A percentile compares a stretch with the other conserved stretches of the same genome.
Conservation (phyloP, 1,140 invertebrate genomes). For the Tetragonula clypearis region DNA sequence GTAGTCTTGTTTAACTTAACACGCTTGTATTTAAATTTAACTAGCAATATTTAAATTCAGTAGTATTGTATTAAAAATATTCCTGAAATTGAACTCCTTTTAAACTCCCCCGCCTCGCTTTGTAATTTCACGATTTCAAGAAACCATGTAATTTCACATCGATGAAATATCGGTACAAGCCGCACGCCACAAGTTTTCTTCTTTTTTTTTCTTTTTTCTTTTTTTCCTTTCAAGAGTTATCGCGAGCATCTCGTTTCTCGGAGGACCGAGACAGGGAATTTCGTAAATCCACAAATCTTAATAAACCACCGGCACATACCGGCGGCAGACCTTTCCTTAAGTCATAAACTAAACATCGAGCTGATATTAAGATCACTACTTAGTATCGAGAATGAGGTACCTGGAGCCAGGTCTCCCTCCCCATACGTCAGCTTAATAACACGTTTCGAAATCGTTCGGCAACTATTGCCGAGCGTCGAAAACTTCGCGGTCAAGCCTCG, state of each 20-base stretch:
- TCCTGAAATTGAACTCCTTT: background rate
- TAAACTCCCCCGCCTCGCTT: background rate
- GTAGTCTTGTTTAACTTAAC: no score
- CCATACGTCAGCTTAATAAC: constrained; percentile 20
- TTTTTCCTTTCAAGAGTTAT: background rate
- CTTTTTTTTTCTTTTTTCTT: no score
- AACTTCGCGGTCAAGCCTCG: background rate
- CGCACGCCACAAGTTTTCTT: background rate
- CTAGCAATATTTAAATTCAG: no score
- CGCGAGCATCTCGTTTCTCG: background rate
- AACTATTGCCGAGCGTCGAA: background rate
- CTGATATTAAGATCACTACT: constrained; percentile 18
- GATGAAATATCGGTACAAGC: background rate
- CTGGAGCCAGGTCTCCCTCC: background rate
- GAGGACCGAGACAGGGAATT: background rate
- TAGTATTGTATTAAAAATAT: background rate
- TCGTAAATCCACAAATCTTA: constrained; percentile 1
- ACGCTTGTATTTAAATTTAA: no score
- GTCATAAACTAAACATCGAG: background rate
- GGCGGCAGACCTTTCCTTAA: background rate
- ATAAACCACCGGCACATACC: background rate
- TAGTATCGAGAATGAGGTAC: background rate
- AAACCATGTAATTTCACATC: background rate
- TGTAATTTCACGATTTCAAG: background rate
- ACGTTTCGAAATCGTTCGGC: constrained; percentile 5